These are phyloP conservation scores for Plebejus argus DNA, from an alignment of 2,888 invertebrate genomes.

Conservation along the genomic window DNA sequence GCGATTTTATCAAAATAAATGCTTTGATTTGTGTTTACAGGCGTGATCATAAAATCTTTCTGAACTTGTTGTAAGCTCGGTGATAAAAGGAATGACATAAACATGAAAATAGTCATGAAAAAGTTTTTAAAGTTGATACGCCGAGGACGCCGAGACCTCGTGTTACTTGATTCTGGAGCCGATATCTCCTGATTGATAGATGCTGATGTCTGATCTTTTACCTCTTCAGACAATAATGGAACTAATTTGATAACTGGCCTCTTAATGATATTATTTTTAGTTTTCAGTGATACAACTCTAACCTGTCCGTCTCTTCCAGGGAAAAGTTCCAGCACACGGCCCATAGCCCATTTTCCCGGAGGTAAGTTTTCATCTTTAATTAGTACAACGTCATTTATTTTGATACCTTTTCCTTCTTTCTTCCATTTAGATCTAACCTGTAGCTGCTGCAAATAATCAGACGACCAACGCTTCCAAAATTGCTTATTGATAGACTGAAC, in stretches of 20 bases:
- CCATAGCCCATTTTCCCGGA: slow-evolving; percentile 36
- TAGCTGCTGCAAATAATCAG: slow-evolving; percentile 3
- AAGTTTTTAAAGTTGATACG: slow-evolving; percentile 25
- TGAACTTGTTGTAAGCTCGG: slow-evolving; percentile 25
- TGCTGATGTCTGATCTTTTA: too few relatives aligned
- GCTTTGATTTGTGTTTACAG: slow-evolving; percentile 26
- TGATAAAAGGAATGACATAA: slow-evolving; percentile 15
- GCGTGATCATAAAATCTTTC: slow-evolving; percentile 26
- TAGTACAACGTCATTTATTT: slow-evolving; percentile 20
- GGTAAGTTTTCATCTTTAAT: slow-evolving; percentile 33
- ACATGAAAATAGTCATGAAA: slow-evolving; percentile 24
- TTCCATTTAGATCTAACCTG: slow-evolving; percentile 8
- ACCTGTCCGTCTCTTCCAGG: slow-evolving; percentile 33
- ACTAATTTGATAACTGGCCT: slow-evolving; percentile 26
- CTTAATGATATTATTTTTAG: slow-evolving; percentile 23
- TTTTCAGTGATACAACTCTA: slow-evolving; percentile 27
- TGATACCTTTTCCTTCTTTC: neutral
- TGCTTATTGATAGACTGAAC: too few relatives aligned
- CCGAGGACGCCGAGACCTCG: slow-evolving; percentile 2
- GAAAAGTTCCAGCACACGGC: slow-evolving; percentile 30
- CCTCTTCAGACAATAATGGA: neutral
- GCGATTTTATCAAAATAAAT: slow-evolving; percentile 33
- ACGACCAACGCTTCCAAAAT: neutral
- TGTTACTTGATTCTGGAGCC: neutral
- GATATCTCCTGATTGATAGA: too few relatives aligned